These are phyloP conservation scores for Dicycla oo DNA, from an alignment of 2,888 invertebrate species.

Conservation along the genomic window DNA sequence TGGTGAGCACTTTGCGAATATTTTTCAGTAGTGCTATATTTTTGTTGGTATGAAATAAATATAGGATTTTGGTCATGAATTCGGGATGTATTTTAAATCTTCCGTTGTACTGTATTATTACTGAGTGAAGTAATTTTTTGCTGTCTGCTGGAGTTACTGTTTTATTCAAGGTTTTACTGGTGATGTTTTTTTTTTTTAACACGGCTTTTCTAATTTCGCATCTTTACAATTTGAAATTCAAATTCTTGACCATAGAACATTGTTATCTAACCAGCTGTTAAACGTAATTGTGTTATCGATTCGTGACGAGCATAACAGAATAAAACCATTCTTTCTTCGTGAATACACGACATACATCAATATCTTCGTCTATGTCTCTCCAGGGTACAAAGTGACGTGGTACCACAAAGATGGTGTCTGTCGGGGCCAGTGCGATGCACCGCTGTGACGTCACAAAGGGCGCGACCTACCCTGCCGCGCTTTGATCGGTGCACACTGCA, in stretches of 20 bases:
- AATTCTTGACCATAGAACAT: neutral
- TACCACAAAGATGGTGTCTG: conserved; percentile 42
- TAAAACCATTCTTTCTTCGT: neutral
- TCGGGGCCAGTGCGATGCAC: conserved; percentile 51
- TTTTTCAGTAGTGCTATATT: conserved; percentile 50
- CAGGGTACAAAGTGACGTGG: conserved; percentile 1
- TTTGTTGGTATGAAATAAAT: conserved; percentile 46
- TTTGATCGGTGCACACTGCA: conserved; percentile 30
- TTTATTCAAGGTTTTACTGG: neutral
- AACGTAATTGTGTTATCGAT: neutral
- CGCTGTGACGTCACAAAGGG: conserved; percentile 48
- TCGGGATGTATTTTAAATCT: conserved; percentile 11
- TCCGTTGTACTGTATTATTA: conserved; percentile 15
- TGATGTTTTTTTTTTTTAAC: no score
- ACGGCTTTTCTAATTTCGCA: neutral
- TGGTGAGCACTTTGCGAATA: conserved; percentile 70
- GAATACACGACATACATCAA: neutral
- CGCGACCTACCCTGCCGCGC: conserved; percentile 40
- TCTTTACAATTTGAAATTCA: neutral
- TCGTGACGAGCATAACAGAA: no score
- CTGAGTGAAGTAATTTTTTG: neutral
- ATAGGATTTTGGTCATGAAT: conserved; percentile 17
- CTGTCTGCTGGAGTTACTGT: neutral
- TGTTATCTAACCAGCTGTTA: neutral
- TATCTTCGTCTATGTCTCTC: neutral